Conservation (phyloP, 2,797 vertebrate genomes). For the Enteromius trimaculatus region DNA sequence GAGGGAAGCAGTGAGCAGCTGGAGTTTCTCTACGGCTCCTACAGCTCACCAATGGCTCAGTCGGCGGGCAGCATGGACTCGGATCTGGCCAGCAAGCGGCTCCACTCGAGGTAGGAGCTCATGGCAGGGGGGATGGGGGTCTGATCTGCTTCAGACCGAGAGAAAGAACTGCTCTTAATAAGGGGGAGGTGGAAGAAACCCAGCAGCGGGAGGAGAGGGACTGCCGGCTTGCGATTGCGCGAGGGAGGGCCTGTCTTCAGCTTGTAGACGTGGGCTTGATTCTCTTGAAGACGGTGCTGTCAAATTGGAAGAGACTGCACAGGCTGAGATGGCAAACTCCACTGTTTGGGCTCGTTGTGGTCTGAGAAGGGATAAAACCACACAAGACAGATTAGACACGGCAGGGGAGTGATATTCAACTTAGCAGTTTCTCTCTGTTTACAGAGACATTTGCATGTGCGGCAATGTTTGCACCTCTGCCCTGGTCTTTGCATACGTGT, state of each 20-base stretch:
- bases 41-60: constrained; percentile 76
- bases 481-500: background rate
- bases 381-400: background rate
- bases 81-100: constrained; percentile 79
- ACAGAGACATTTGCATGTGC: constrained; percentile 8
- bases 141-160: background rate
- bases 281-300: background rate
- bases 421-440: background rate
- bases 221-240: background rate
- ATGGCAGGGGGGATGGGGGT: background rate
- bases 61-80: constrained; percentile 75
- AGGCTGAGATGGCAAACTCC: background rate
- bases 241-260: constrained; percentile 9
- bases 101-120: constrained; percentile 80
- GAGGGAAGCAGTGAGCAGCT: constrained; percentile 57
- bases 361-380: background rate
- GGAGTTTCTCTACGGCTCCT: constrained; percentile 52
- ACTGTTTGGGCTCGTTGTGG: background rate
- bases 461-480: background rate
- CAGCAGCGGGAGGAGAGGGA: background rate
- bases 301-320: background rate
- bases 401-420: background rate
- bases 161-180: constrained; percentile 34
- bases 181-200: constrained; percentile 1
- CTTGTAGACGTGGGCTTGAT: constrained; percentile 31